These are phyloP conservation scores for Stenopsyche tienmushanensis DNA, from an alignment of 1,140 invertebrate genomes.

Conservation along the genomic window DNA sequence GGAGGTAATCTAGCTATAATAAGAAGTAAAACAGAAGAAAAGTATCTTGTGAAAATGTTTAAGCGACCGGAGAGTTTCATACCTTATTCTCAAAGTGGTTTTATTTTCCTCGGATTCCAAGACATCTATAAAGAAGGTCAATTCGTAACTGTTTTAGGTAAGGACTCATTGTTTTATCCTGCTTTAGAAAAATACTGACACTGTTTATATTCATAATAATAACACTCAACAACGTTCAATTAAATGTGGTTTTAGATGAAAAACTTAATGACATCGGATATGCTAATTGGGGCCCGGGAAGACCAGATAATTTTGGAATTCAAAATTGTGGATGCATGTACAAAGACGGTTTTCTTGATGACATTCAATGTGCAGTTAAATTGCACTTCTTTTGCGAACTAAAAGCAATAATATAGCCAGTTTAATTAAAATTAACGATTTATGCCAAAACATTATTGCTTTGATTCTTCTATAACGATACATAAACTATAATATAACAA, in stretches of 20 bases:
- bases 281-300: conserved; percentile 10
- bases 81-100: neutral
- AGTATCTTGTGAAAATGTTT: neutral
- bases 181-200: neutral
- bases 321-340: conserved; percentile 30
- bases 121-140: neutral
- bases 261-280: neutral
- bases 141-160: neutral
- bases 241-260: neutral
- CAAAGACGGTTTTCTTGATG: conserved; percentile 13
- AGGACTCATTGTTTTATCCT: neutral
- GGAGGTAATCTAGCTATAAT: conserved; percentile 31
- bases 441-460: neutral
- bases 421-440: neutral
- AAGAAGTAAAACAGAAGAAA: conserved; percentile 23
- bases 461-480: neutral
- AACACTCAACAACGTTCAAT: neutral
- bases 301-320: conserved; percentile 26
- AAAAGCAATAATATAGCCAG: neutral
- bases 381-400: conserved; percentile 15
- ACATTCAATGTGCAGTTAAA: conserved; percentile 10
- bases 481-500: neutral
- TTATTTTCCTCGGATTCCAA: neutral
- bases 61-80: neutral
- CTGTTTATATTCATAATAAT: neutral